These are phyloP conservation scores for Phylloscopus trochilus DNA, from an alignment of 2,113 vertebrate genomes.

Conservation along the genomic window DNA sequence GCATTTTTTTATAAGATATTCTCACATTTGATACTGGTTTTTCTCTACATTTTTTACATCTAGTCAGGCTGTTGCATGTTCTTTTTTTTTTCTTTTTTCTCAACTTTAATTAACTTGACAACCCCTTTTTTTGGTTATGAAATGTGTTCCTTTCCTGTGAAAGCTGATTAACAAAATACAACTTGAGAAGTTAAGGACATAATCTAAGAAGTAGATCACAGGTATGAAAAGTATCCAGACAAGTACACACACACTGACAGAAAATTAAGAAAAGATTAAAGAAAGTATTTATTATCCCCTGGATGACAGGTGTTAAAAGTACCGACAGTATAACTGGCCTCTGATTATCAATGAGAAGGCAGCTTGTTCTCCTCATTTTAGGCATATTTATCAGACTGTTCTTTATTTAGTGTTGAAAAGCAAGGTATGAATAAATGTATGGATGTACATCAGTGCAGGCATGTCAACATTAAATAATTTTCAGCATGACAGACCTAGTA, in stretches of 20 bases:
- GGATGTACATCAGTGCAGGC: background rate
- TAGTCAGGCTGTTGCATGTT: background rate
- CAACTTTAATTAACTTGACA: slow-evolving; percentile 2
- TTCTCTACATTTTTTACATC: background rate
- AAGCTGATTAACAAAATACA: background rate
- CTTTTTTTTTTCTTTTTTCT: background rate
- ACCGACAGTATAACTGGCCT: background rate
- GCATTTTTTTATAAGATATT: background rate
- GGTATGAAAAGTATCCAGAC: background rate
- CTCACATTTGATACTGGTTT: background rate
- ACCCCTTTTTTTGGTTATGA: background rate
- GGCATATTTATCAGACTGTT: background rate
- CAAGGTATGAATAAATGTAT: background rate
- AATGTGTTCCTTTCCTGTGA: background rate
- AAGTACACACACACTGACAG: background rate
- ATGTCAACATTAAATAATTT: background rate
- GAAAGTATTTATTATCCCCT: background rate
- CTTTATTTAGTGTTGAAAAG: background rate
- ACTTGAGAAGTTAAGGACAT: background rate
- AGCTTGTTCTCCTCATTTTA: background rate
- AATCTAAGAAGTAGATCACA: background rate
- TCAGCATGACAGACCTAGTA: background rate
- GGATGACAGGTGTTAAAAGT: background rate
- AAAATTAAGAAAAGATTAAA: slow-evolving; percentile 23
- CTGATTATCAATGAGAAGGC: background rate